A percentile compares a stretch with the other conserved stretches of the same genome.
Conservation (phyloP, 2,797 vertebrate species). For the Avahi laniger region DNA sequence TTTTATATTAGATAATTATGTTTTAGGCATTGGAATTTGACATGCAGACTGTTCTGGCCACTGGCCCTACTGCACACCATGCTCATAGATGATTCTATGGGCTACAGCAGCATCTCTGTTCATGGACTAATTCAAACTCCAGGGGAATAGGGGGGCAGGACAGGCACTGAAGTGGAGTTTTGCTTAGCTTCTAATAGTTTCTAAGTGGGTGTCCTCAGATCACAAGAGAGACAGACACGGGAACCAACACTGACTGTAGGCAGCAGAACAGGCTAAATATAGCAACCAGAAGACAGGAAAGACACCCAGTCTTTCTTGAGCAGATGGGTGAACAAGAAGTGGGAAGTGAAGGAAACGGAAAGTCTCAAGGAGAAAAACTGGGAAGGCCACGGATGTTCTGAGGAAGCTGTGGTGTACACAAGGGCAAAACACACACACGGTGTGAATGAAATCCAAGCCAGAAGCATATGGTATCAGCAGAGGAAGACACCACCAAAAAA, state of each 20-base stretch:
- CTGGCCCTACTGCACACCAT: accelerated
- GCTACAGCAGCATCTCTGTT: neutral
- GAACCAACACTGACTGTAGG: neutral
- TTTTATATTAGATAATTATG: neutral
- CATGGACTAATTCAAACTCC: neutral
- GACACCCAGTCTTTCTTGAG: neutral
- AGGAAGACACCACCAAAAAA: slow-evolving; percentile 5
- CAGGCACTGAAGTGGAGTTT: neutral
- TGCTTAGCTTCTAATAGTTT: neutral
- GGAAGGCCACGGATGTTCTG: slow-evolving; percentile 44
- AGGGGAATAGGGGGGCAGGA: neutral
- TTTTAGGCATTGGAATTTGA: neutral
- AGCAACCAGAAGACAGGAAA: slow-evolving; percentile 58
- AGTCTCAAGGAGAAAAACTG: slow-evolving; percentile 47
- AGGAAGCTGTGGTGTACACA: slow-evolving; percentile 54
- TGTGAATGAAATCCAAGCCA: slow-evolving; percentile 1
- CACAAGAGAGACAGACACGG: slow-evolving; percentile 24
- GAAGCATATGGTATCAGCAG: slow-evolving; percentile 17
- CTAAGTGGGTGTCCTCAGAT: neutral
- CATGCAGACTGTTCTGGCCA: neutral
- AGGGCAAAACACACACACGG: slow-evolving; percentile 36
- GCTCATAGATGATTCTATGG: accelerated
- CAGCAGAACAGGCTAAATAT: slow-evolving; percentile 26
- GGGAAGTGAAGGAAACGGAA: slow-evolving; percentile 56
- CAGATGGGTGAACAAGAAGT: slow-evolving; percentile 70